A percentile compares a stretch with the other conserved stretches of the same genome.
Conservation (phyloP, 2,888 invertebrate species). For the Calliopum simillimum region DNA sequence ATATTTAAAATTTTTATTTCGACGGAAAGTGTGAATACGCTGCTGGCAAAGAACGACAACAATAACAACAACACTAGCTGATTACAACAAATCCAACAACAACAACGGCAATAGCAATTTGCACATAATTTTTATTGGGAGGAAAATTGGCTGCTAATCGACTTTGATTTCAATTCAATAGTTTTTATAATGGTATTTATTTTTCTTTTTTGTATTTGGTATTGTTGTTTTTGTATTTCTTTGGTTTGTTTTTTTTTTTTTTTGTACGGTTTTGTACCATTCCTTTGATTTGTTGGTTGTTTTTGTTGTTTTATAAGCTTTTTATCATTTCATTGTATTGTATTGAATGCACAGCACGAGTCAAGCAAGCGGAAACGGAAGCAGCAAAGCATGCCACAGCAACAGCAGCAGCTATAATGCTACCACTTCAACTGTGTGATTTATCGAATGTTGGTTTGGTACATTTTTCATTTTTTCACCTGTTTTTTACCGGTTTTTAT, state of each 20-base stretch:
- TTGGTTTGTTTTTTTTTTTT: background rate
- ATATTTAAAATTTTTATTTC: too few relatives aligned
- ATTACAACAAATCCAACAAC: constrained; percentile 8
- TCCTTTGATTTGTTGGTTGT: background rate
- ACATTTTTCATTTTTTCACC: too few relatives aligned
- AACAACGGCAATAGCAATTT: constrained; percentile 16
- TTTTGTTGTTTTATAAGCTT: constrained; percentile 3
- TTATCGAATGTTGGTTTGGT: constrained; percentile 18
- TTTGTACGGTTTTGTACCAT: background rate
- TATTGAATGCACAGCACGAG: constrained; percentile 9
- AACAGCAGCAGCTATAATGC: background rate
- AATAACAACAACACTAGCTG: constrained; percentile 7
- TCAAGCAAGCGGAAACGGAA: constrained; percentile 35
- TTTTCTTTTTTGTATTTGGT: background rate
- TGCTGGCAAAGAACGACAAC: too few relatives aligned
- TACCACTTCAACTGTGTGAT: constrained; percentile 25
- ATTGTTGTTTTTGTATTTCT: background rate
- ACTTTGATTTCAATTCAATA: constrained; percentile 34
- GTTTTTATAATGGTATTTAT: background rate
- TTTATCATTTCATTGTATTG: constrained; percentile 11
- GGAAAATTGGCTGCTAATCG: constrained; percentile 37
- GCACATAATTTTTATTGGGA: constrained; percentile 25
- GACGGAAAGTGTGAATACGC: too few relatives aligned
- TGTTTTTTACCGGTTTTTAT: too few relatives aligned
- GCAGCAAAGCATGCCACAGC: constrained; percentile 8